These are phyloP conservation scores for Decapterus maruadsi DNA, from an alignment of 2,797 vertebrate species.

Conservation along the genomic window DNA sequence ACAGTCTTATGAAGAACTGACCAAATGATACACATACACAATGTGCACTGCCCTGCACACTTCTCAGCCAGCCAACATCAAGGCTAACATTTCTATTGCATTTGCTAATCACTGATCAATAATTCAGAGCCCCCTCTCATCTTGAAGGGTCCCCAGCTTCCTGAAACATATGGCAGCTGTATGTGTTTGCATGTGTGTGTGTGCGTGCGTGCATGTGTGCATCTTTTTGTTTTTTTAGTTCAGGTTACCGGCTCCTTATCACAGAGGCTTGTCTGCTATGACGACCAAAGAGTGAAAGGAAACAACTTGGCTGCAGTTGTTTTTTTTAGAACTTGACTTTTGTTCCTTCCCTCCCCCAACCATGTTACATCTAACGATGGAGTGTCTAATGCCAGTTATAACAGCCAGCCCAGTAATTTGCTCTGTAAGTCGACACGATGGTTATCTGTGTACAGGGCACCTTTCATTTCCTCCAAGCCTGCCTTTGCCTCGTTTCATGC, in stretches of 20 bases:
- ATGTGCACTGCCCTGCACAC: slow-evolving; percentile 23
- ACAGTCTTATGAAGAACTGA: slow-evolving; percentile 5
- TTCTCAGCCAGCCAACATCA: slow-evolving; percentile 83
- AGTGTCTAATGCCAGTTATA: slow-evolving; percentile 71
- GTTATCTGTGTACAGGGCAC: slow-evolving; percentile 76
- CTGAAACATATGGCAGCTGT: slow-evolving; percentile 92
- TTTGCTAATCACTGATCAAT: slow-evolving; percentile 99
- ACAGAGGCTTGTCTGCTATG: slow-evolving; percentile 76
- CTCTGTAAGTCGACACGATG: slow-evolving; percentile 74
- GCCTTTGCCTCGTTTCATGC: slow-evolving; percentile 68
- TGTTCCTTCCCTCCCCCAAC: slow-evolving; percentile 74
- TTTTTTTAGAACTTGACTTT: slow-evolving; percentile 75
- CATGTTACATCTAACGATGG: slow-evolving; percentile 78
- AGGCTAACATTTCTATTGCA: slow-evolving; percentile 98
- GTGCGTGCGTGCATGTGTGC: slow-evolving; percentile 53
- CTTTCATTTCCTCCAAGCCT: slow-evolving; percentile 77
- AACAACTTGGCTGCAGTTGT: slow-evolving; percentile 86
- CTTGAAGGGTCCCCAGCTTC: slow-evolving; percentile 92
- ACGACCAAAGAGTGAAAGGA: slow-evolving; percentile 62
- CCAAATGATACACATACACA: slow-evolving; percentile 40
- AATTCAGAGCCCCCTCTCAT: slow-evolving; percentile 93
- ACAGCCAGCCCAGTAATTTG: slow-evolving; percentile 84
- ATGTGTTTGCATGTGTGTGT: slow-evolving; percentile 31
- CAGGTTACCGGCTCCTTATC: slow-evolving; percentile 86
- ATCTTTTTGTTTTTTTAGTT: slow-evolving; percentile 70